Evolutionary conservation across 2,113 vertebrate species (phyloP).

Genomic region (Ovis canadensis): DNA sequence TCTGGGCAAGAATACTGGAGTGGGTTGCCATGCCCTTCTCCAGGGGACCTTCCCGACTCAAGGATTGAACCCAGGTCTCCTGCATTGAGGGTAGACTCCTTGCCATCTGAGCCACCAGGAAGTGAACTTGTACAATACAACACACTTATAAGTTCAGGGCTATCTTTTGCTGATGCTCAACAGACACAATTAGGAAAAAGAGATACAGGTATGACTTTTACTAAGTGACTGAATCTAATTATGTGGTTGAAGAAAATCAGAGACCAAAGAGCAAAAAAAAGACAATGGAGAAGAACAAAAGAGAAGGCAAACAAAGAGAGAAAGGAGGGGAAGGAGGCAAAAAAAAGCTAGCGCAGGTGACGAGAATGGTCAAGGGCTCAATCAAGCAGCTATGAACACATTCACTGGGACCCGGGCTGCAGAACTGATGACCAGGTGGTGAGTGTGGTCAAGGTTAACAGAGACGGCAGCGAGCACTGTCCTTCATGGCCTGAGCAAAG

Average conservation of each 20-base stretch:
- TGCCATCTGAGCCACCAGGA: not conserved
- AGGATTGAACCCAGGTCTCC: accelerated
- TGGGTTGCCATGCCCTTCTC: not conserved
- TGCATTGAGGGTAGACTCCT: not conserved
- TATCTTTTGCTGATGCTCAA: not conserved
- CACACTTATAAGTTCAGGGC: not conserved
- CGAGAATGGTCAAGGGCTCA: not conserved
- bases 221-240: not conserved
- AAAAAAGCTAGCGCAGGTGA: not conserved
- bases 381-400: not conserved
- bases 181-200: not conserved
- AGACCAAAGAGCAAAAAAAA: not conserved
- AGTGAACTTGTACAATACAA: not conserved
- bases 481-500: not conserved
- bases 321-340: not conserved
- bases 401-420: not conserved
- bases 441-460: accelerated
- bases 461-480: not conserved
- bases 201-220: not conserved
- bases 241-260: not conserved
- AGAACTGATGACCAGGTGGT: too few relatives aligned
- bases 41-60: not conserved
- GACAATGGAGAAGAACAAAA: not conserved
- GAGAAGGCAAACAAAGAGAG: not conserved
- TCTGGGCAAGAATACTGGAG: not conserved